Percentiles rank a stretch among this genome's conserved stretches.
Evolutionary conservation across 2,797 vertebrate species (phyloP).

Genomic region (Limosa lapponica): DNA sequence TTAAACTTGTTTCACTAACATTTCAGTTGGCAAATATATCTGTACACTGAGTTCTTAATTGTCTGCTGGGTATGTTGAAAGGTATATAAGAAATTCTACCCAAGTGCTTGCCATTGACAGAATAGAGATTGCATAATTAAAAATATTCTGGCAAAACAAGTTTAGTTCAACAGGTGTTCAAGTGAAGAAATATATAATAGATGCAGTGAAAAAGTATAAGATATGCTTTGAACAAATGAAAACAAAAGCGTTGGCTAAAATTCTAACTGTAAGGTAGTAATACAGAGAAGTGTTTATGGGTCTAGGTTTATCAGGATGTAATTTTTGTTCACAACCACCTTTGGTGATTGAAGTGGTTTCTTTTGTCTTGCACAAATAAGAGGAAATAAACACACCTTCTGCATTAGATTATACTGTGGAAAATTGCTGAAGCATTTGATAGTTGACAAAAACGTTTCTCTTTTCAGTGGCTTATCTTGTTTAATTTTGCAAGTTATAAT

Average conservation of each 20-base stretch:
- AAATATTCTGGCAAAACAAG: slow-evolving; percentile 72
- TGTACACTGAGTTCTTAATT: slow-evolving; percentile 67
- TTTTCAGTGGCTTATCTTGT: not conserved
- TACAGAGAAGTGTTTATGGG: slow-evolving; percentile 57
- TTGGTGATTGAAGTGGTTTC: not conserved
- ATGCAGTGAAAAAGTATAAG: slow-evolving; percentile 58
- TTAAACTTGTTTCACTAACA: slow-evolving; percentile 68
- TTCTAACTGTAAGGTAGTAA: slow-evolving; percentile 59
- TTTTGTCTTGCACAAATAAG: not conserved
- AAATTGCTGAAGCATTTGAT: not conserved
- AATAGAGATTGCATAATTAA: slow-evolving; percentile 79
- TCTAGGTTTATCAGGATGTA: slow-evolving; percentile 26
- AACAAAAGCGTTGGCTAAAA: slow-evolving; percentile 65
- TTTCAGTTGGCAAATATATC: slow-evolving; percentile 74
- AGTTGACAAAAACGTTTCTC: not conserved
- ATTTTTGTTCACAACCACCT: not conserved
- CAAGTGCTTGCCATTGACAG: slow-evolving; percentile 66
- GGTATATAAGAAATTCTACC: slow-evolving; percentile 77
- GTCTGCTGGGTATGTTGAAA: slow-evolving; percentile 71
- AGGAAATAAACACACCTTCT: not conserved
- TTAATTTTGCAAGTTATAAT: not conserved
- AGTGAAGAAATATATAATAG: slow-evolving; percentile 64
- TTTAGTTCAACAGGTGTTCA: slow-evolving; percentile 78
- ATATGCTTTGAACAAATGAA: slow-evolving; percentile 67
- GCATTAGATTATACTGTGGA: not conserved